These are phyloP conservation scores for Semnornis frantzii DNA, from an alignment of 2,113 vertebrate species.

Conservation along the genomic window DNA sequence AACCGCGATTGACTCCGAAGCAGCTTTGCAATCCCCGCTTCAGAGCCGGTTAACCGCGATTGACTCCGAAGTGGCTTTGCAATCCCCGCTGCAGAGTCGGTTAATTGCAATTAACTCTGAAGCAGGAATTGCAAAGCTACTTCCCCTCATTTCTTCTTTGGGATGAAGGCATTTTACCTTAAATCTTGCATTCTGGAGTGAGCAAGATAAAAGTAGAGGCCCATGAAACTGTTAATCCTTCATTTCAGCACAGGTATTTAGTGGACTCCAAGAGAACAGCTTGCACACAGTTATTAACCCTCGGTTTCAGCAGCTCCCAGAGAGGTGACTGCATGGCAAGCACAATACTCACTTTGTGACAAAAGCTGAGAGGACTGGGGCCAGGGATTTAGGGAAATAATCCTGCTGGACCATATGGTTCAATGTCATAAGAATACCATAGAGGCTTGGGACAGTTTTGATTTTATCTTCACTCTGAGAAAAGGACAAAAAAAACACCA, in stretches of 20 bases:
- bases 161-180: not conserved
- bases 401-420: slow-evolving; percentile 92
- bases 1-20: too few species aligned
- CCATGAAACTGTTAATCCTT: not conserved
- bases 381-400: slow-evolving; percentile 90
- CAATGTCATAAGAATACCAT: slow-evolving; percentile 89
- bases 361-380: slow-evolving; percentile 87
- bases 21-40: too few species aligned
- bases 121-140: not conserved
- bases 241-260: not conserved
- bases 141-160: not conserved
- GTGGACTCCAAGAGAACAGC: not conserved
- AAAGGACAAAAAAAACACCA: not conserved
- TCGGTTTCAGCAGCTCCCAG: not conserved
- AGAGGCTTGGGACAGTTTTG: slow-evolving; percentile 85
- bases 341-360: slow-evolving; percentile 88
- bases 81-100: too few species aligned
- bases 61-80: too few species aligned
- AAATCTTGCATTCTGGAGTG: not conserved
- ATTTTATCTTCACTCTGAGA: slow-evolving; percentile 93
- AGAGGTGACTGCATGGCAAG: not conserved
- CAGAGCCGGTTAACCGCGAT: too few species aligned
- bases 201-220: not conserved
- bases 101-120: not conserved
- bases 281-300: not conserved